Conservation (phyloP, 2,888 invertebrate genomes). For the Rhimphoctona megacephalus region DNA sequence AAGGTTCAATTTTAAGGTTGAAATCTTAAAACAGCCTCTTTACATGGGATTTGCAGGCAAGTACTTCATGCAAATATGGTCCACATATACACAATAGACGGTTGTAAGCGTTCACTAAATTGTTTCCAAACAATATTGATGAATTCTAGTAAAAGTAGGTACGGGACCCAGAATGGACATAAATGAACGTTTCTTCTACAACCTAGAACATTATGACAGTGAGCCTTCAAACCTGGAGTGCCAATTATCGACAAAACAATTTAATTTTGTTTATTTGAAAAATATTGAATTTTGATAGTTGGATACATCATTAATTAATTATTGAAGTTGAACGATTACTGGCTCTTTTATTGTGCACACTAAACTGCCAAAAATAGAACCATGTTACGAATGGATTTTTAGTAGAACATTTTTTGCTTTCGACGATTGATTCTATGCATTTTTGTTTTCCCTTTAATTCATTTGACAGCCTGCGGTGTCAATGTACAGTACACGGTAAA, state of each 20-base stretch:
- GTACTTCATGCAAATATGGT: background rate
- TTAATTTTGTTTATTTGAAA: no score
- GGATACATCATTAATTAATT: no score
- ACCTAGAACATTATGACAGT: background rate
- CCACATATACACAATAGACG: background rate
- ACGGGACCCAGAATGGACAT: background rate
- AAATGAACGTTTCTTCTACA: background rate
- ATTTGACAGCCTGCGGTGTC: background rate
- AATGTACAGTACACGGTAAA: background rate
- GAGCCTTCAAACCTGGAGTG: background rate
- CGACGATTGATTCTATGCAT: background rate
- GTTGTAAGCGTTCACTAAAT: background rate
- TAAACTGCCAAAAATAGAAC: no score
- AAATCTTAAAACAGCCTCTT: background rate
- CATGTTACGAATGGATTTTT: no score
- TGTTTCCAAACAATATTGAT: background rate
- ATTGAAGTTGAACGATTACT: no score
- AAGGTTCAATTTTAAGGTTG: background rate
- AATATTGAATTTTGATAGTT: no score
- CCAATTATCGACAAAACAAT: background rate
- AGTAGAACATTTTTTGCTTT: no score
- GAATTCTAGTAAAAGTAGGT: background rate
- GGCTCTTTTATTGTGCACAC: no score
- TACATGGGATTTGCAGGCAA: background rate
- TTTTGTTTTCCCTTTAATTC: background rate